Evolutionary conservation across 2,113 vertebrate genomes (phyloP).

Genomic region (Oryzias woworae): DNA sequence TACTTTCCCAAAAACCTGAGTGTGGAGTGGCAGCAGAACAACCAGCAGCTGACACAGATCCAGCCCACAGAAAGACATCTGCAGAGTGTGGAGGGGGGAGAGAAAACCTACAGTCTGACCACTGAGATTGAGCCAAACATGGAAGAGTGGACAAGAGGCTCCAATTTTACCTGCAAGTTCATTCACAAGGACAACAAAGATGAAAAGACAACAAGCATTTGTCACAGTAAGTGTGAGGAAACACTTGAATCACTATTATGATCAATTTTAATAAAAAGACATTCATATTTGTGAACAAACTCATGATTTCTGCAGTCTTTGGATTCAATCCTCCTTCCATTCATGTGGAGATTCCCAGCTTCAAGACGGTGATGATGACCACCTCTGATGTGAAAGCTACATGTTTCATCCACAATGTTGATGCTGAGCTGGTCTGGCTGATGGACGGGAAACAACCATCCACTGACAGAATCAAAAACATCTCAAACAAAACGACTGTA

Average conservation of each 20-base stretch:
- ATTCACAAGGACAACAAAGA: fast-evolving
- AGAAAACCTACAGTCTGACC: constrained; percentile 32
- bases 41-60: fast-evolving
- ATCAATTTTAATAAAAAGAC: background rate
- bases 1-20: constrained; percentile 24
- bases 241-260: no score
- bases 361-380: constrained; percentile 31
- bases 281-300: background rate
- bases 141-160: constrained; percentile 26
- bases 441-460: fast-evolving
- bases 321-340: constrained; percentile 11
- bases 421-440: constrained; percentile 49
- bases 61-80: background rate
- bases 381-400: constrained; percentile 1
- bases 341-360: constrained; percentile 26
- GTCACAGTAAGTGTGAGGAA: constrained; percentile 59
- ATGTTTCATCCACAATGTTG: constrained; percentile 50
- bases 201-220: constrained; percentile 33
- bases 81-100: fast-evolving
- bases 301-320: constrained; percentile 22
- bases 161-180: constrained; percentile 47
- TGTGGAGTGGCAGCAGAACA: constrained; percentile 46
- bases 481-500: background rate
- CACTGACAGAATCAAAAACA: fast-evolving
- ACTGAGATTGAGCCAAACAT: constrained; percentile 46